phyloP scores from a whole-genome alignment of 2,113 vertebrate species.

The Sula dactylatra region DNA sequence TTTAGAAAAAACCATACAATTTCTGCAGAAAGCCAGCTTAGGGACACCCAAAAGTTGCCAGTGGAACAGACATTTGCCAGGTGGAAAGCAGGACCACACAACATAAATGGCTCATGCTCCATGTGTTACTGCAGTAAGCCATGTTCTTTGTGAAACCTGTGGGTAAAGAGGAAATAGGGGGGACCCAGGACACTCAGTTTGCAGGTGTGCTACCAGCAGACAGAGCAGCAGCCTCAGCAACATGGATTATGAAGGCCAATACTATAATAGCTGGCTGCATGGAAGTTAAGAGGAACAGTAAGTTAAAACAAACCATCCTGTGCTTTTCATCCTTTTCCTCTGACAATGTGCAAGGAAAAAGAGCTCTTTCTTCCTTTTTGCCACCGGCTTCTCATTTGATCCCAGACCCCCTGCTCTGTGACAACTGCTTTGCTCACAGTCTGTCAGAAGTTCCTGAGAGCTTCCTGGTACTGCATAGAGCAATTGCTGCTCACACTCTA shows the following conservation, averaged over 20 bases:
- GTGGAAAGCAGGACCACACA: rapidly evolving
- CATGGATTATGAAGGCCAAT: not conserved
- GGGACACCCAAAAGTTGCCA: not conserved
- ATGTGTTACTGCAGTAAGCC: not conserved
- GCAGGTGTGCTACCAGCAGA: not conserved
- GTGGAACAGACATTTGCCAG: not conserved
- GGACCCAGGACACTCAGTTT: not conserved
- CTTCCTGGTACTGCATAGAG: not conserved
- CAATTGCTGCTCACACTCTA: too few species aligned
- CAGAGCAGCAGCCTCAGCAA: not conserved
- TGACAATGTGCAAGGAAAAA: not conserved
- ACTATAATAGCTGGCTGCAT: not conserved
- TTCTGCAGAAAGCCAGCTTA: not conserved
- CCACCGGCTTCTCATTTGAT: not conserved
- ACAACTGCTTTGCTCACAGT: not conserved
- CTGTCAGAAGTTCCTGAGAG: not conserved
- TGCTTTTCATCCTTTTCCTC: not conserved
- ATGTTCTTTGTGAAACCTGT: not conserved
- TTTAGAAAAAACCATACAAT: not conserved
- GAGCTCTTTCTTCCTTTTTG: not conserved
- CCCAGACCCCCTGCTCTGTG: not conserved
- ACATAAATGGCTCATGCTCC: rapidly evolving
- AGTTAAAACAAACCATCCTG: not conserved
- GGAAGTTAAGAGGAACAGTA: not conserved
- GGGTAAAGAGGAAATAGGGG: too few species aligned